Evolutionary conservation across 35 echinoderm and acorn worm species (phyloP), one percentile per base, ranked within the genome.

Genomic region (Ophioderma brevispina): DNA sequence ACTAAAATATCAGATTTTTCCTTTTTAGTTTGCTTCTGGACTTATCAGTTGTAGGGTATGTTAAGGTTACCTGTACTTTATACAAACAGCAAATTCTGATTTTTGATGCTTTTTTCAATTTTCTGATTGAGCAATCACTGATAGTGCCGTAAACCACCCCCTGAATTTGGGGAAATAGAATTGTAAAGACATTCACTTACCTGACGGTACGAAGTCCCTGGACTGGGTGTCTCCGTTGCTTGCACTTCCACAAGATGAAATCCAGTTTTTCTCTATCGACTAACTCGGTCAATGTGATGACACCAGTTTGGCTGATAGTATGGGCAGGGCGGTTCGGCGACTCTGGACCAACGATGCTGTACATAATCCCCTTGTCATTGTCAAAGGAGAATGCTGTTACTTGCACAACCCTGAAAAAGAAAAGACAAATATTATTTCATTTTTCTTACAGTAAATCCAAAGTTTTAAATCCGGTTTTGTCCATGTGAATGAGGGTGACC

Each of bases 381-480:
- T 31, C 35, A 76, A 95, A 95, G 31, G 94, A 95, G 36, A 88
- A 87, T 0, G 94, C 94, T 31, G 14, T 33, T 25, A 95, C 86
- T 42, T 80, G 56, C 10, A 82, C 80, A 32, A 95, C 90, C 18
- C 94, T 95, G 81, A 52, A 37, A 43, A 37, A 23, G 32, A 23
- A 33, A 70, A 70, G 1, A 70, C 10, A 70, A 70, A 15, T 4
- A 70, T 25, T 4, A 70, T 70, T 52, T 8, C 46, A 52, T 52
- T 52, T n/a, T n/a, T n/a, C n/a, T n/a, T n/a, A n/a, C n/a, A n/a
- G n/a, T n/a, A n/a, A n/a, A n/a, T n/a, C n/a, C n/a, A n/a, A n/a
- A n/a, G n/a, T n/a, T n/a, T n/a, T n/a, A n/a, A n/a, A n/a, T n/a
- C n/a, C n/a, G n/a, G n/a, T n/a, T n/a, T n/a, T n/a, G n/a, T n/a